Evolutionary conservation across 2,113 vertebrate genomes (phyloP).

Genomic region (Sula dactylatra): DNA sequence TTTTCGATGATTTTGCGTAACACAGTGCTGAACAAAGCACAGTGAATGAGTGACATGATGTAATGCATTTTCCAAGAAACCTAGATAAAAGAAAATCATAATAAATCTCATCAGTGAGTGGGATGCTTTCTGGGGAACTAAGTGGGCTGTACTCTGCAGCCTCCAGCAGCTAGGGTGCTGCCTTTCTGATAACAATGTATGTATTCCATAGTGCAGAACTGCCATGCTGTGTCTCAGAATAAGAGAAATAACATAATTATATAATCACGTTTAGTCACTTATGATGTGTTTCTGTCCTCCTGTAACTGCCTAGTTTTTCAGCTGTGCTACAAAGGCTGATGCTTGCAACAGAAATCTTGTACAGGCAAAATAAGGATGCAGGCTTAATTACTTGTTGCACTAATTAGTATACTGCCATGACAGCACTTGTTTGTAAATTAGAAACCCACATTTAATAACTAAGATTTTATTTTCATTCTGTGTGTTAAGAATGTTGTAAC

Average conservation of each 20-base stretch:
- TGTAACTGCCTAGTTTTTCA: neutral
- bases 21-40: conserved; percentile 37
- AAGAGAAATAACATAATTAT: neutral
- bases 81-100: neutral
- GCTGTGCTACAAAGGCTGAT: neutral
- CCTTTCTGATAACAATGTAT: neutral
- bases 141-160: neutral
- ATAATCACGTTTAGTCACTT: neutral
- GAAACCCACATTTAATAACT: neutral
- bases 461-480: neutral
- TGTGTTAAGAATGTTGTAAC: neutral
- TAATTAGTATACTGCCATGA: neutral
- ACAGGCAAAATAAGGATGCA: neutral
- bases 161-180: neutral
- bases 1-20: neutral
- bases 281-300: neutral
- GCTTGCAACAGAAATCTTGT: neutral
- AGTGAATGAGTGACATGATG: neutral
- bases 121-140: neutral
- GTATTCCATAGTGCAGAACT: neutral
- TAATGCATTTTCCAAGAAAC: conserved; percentile 2
- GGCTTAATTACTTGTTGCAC: neutral
- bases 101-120: neutral
- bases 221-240: neutral
- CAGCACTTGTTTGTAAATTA: neutral